Conservation (phyloP, 1,140 invertebrate genomes). For the Orius insidiosus region DNA sequence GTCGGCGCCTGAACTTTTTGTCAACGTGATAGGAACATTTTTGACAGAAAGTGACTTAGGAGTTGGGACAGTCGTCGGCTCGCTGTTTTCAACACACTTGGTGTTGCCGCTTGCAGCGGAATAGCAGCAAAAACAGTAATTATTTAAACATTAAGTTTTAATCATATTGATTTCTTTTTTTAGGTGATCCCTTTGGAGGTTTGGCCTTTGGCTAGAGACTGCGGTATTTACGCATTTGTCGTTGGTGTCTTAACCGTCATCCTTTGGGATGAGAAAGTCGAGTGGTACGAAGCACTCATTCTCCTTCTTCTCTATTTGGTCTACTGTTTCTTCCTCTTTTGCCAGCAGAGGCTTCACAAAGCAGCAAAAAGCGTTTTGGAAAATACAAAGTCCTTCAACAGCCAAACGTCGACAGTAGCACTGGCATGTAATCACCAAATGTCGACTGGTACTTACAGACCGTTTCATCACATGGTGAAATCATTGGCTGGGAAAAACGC, state of each 20-base stretch:
- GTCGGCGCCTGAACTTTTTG: conserved; percentile 42
- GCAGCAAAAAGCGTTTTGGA: conserved; percentile 19
- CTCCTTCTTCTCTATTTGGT: conserved; percentile 49
- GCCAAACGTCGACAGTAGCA: conserved; percentile 13
- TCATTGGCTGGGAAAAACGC: conserved; percentile 10
- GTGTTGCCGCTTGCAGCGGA: conserved; percentile 47
- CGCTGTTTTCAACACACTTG: conserved; percentile 54
- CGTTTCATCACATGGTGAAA: conserved; percentile 16
- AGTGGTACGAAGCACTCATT: conserved; percentile 56
- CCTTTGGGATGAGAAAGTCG: conserved; percentile 60
- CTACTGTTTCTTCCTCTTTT: conserved; percentile 45
- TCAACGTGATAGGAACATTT: conserved; percentile 37
- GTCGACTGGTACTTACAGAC: conserved; percentile 14
- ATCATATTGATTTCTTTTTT: conserved; percentile 22
- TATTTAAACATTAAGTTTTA: no score
- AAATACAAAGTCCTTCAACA: conserved; percentile 18
- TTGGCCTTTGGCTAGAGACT: conserved; percentile 71
- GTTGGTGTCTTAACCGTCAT: conserved; percentile 54
- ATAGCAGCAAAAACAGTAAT: conserved; percentile 42
- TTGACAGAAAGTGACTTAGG: conserved; percentile 40
- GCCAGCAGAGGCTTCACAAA: conserved; percentile 29
- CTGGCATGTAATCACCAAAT: conserved; percentile 9
- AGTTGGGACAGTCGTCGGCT: conserved; percentile 48
- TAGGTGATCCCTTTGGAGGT: conserved; percentile 67
- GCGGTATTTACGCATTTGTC: conserved; percentile 60